A percentile compares a stretch with the other conserved stretches of the same genome.
Conservation (phyloP, 1,140 invertebrate genomes). For the Tetragnatha versicolor region DNA sequence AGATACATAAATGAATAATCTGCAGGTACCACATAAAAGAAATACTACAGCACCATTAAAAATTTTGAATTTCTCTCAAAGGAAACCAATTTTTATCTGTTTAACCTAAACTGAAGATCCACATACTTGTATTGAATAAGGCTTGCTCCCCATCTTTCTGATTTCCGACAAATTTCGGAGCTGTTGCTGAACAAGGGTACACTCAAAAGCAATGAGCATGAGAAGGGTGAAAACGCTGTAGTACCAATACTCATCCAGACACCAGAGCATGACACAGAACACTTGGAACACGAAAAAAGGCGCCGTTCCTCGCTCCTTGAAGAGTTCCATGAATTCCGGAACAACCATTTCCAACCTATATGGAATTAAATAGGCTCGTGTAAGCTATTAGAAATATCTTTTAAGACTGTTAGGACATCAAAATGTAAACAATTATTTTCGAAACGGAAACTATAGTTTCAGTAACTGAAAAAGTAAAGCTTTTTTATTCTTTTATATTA, state of each 20-base stretch:
- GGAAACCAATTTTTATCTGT: no score
- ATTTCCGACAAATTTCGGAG: slow-evolving; percentile 98
- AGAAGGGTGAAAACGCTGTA: slow-evolving; percentile 97
- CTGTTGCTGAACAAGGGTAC: slow-evolving; percentile 97
- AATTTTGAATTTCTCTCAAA: no score
- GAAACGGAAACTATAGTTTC: no score
- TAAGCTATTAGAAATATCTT: no score
- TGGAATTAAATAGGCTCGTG: slow-evolving; percentile 60
- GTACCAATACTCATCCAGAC: slow-evolving; percentile 97
- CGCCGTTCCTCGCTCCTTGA: slow-evolving; percentile 96
- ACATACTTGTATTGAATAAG: slow-evolving; percentile 81
- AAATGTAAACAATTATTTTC: no score
- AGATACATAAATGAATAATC: no score
- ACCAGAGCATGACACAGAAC: slow-evolving; percentile 98
- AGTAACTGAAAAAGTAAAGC: no score
- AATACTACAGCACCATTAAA: no score
- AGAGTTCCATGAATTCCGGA: slow-evolving; percentile 95
- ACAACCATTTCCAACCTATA: slow-evolving; percentile 86
- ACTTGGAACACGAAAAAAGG: slow-evolving; percentile 96
- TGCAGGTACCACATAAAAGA: no score
- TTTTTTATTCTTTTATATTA: no score
- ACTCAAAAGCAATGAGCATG: slow-evolving; percentile 98
- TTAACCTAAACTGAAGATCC: slow-evolving; percentile 18
- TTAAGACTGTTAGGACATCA: no score
- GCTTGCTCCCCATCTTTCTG: slow-evolving; percentile 99